A percentile compares a stretch with the other conserved stretches of the same genome.
These are phyloP conservation scores for Macrobrachium nipponense DNA, from an alignment of 1,140 invertebrate genomes.

Conservation along the genomic window DNA sequence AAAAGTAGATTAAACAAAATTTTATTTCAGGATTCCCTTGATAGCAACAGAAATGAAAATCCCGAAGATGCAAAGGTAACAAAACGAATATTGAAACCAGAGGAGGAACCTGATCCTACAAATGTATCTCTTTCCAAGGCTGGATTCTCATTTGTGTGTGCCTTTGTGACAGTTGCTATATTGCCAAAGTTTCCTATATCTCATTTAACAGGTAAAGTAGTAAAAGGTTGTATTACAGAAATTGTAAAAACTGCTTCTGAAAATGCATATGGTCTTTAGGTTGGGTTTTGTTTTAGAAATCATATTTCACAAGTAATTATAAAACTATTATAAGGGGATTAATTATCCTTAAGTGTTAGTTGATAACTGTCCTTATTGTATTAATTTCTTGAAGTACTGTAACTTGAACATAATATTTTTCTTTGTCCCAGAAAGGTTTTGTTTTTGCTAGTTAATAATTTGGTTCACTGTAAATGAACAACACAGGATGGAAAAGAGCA, in stretches of 20 bases:
- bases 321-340: no score
- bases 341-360: no score
- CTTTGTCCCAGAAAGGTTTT: no score
- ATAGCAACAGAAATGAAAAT: conserved; percentile 55
- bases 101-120: conserved; percentile 75
- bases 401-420: no score
- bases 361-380: no score
- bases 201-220: conserved; percentile 74
- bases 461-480: no score
- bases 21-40: conserved; percentile 34
- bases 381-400: no score
- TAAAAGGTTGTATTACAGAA: background rate
- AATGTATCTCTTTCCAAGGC: conserved; percentile 78
- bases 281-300: no score
- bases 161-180: conserved; percentile 76
- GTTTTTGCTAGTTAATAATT: no score
- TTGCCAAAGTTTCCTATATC: conserved; percentile 76
- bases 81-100: background rate
- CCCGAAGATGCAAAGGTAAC: background rate
- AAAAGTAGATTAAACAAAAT: background rate
- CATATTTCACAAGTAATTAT: no score
- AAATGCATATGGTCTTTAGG: background rate
- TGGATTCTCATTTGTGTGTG: conserved; percentile 74
- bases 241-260: background rate
- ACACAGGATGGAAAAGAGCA: no score